These are phyloP conservation scores for Poecilia latipinna DNA, from an alignment of 2,113 vertebrate genomes.

Conservation along the genomic window DNA sequence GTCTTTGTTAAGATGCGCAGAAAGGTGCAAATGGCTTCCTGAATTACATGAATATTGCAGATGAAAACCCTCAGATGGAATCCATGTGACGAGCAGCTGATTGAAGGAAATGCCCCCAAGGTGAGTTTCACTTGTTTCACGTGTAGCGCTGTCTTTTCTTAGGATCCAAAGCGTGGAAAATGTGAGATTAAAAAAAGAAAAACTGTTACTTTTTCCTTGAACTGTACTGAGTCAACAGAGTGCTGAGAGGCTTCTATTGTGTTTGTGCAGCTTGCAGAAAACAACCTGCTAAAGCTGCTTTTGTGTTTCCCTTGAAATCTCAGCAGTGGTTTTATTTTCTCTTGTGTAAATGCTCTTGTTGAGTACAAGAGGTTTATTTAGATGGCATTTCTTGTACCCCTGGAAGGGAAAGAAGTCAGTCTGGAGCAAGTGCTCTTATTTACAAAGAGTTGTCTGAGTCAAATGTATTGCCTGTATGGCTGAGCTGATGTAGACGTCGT, in stretches of 20 bases:
- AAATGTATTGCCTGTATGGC: neutral
- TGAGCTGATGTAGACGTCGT: neutral
- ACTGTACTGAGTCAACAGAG: constrained; percentile 20
- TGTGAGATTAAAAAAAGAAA: constrained; percentile 4
- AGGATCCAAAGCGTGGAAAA: constrained; percentile 19
- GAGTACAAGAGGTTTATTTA: neutral
- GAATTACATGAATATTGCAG: neutral
- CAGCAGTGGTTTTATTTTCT: constrained; percentile 11
- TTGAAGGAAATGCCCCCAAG: neutral
- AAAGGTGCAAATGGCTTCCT: neutral
- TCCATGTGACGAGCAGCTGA: neutral
- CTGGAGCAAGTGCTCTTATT: neutral
- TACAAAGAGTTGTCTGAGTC: neutral
- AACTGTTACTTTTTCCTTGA: neutral
- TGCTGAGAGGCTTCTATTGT: constrained; percentile 21
- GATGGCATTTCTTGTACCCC: neutral
- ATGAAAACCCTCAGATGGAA: neutral
- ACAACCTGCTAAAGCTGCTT: constrained; percentile 30
- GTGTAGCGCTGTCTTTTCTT: constrained; percentile 6
- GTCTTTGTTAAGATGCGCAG: constrained; percentile 1
- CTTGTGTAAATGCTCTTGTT: neutral
- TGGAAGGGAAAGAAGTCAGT: neutral
- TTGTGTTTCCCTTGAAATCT: constrained; percentile 29
- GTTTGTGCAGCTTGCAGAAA: constrained; percentile 46
- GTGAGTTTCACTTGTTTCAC: constrained; percentile 5